Base-by-base conservation (phyloP, 2,113 vertebrate genomes). In the Siphamia tubifer region DNA sequence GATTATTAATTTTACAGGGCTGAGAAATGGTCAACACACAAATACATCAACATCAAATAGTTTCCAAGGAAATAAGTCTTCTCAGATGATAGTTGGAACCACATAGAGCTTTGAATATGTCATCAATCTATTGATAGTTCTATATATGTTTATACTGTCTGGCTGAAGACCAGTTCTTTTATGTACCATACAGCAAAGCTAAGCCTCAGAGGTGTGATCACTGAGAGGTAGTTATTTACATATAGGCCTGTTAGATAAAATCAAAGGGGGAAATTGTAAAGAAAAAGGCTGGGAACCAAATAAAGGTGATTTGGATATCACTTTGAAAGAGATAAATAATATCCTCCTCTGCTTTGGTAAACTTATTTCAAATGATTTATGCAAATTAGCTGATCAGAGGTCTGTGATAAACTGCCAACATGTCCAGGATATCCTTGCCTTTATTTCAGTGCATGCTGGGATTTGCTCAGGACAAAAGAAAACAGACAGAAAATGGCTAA, bases 301-400 rank as follows among this genome's bases (percentile, higher is more conserved):
- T 44, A 3, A 40, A 47, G 62, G 4, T 36, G 35, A 48, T 32
- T 7, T 15, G 15, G n/a, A 9, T n/a, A n/a, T 43, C 16, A 25
- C 27, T 44, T 36, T 25, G 19, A 17, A n/a, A n/a, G 11, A 42
- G 17, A 51, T 67, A 21, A 68, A 31, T 34, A 44, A 53, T 4
- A 43, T 6, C 36, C 31, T 25, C 44, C 6, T 27, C n/a, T 34
- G 44, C 58, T 75, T 62, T 36, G 52, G 31, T 38, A 28, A 73
- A 52, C 39, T 34, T 40, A 62, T 48, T 67, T 27, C 28, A 49
- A 74, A 49, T 44, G 28, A 74, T 77, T 72, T 45, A 63, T 74
- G 48, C 47, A 75, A 56, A 82, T 51, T 6, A 68, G 9, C 30
- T 62, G 31, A 73, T 58, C 28, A 52, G 34, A 51, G 52, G 9